These are phyloP conservation scores for Lagodon rhomboides DNA, from an alignment of 2,797 vertebrate genomes.

Conservation along the genomic window DNA sequence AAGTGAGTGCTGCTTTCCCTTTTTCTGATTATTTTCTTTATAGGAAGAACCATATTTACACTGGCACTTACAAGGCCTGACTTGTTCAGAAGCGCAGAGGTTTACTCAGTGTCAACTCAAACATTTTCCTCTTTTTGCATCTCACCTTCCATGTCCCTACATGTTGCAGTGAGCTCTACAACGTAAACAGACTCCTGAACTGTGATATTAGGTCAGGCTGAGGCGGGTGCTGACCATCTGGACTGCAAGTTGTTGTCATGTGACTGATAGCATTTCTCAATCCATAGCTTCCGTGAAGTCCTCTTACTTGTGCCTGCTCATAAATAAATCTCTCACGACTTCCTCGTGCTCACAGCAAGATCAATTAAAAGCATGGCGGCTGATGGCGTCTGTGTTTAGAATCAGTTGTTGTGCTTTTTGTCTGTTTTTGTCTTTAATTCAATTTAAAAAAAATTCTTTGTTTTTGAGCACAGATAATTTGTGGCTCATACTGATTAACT, in stretches of 20 bases:
- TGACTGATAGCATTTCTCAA: constrained; percentile 37
- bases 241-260: constrained; percentile 22
- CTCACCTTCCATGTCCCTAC: constrained; percentile 47
- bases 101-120: constrained; percentile 52
- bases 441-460: neutral
- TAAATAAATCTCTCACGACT: constrained; percentile 6
- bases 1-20: constrained; percentile 50
- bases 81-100: constrained; percentile 57
- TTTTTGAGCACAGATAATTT: constrained; percentile 11
- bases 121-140: constrained; percentile 46
- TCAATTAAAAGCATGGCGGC: neutral
- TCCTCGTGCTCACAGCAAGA: neutral
- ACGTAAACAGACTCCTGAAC: constrained; percentile 58
- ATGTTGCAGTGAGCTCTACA: constrained; percentile 48
- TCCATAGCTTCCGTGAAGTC: constrained; percentile 19
- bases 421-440: neutral
- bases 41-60: constrained; percentile 55
- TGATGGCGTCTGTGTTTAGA: neutral
- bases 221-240: constrained; percentile 32
- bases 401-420: neutral
- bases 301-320: neutral
- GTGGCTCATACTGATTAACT: constrained; percentile 13
- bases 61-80: constrained; percentile 51
- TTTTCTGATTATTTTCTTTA: constrained; percentile 61
- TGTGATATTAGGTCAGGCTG: constrained; percentile 42